Evolutionary conservation across 2,797 vertebrate species (phyloP), one percentile per base, ranked within the genome.

Genomic region (Melanotaenia boesemani): DNA sequence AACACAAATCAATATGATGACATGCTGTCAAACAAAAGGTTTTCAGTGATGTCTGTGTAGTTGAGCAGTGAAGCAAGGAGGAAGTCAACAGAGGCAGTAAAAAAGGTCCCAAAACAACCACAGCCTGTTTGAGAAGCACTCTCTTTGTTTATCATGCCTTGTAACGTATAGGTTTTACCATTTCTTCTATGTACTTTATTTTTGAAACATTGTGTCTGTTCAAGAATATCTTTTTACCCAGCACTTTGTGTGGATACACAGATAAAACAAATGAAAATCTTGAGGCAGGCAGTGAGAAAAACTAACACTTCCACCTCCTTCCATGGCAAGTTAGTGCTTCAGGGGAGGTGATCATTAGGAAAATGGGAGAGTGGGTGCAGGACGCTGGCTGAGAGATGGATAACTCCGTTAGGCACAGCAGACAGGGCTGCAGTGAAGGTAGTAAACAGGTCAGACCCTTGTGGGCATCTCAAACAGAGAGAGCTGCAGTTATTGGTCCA

Each of bases 291-390:
- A 70, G 67, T 55, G 44, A 32, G 20, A 52, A 69, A 80, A 75
- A 67, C 57, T 78, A 71, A 74, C 70, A 80, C 73, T 72, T 72
- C 63, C 74, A 72, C 77, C 79, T 86, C 61, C 66, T 74, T 84
- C 73, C 59, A 63, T 59, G 63, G 79, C 72, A 82, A 86, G 81
- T 76, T 88, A 76, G 72, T 67, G 88, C 90, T 89, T 80, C 77
- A 82, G 88, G 90, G 84, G 77, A 86, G 69, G 84, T 84, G 85
- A 90, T 93, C 87, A 91, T 91, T 92, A 88, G 84, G 65, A 84
- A 85, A 88, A 88, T 73, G 87, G 87, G 70, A 81, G 77, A 88
- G 79, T 82, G 82, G 83, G 85, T 80, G 87, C 81, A 75, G 79
- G 83, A 77, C 68, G 73, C 76, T 75, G 78, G 88, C 84, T 87